These are phyloP conservation scores for Aramus guarauna DNA, from an alignment of 2,113 vertebrate genomes.

Conservation along the genomic window DNA sequence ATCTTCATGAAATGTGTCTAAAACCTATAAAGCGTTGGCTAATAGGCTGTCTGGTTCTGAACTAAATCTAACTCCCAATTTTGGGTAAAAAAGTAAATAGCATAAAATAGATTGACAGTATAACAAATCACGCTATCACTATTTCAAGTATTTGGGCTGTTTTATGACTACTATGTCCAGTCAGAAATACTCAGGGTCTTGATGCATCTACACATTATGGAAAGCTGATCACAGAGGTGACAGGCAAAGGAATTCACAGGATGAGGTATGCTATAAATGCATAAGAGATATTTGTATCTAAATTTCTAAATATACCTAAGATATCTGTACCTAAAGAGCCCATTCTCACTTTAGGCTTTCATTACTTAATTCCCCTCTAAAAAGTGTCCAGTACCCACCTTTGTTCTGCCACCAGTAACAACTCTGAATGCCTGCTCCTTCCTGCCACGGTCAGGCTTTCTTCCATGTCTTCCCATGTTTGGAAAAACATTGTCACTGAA, in stretches of 20 bases:
- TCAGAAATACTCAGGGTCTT: neutral
- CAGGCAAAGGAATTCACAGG: neutral
- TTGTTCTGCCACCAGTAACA: neutral
- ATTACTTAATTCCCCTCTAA: neutral
- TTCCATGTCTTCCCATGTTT: neutral
- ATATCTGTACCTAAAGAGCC: neutral
- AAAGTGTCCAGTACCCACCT: neutral
- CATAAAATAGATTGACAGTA: neutral
- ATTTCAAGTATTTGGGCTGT: neutral
- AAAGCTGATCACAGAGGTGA: neutral
- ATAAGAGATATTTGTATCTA: neutral
- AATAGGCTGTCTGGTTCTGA: neutral
- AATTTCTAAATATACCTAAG: neutral
- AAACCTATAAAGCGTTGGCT: neutral
- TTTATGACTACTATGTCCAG: neutral
- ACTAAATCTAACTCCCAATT: neutral
- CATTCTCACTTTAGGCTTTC: neutral
- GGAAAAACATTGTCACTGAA: neutral
- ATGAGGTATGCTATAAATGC: neutral
- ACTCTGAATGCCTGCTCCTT: neutral
- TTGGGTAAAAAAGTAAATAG: neutral
- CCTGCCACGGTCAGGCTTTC: neutral
- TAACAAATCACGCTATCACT: neutral
- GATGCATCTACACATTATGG: neutral
- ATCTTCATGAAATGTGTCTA: neutral